phyloP scores from a whole-genome alignment of 2,888 invertebrate genomes.

The Bellardia bayeri region DNA sequence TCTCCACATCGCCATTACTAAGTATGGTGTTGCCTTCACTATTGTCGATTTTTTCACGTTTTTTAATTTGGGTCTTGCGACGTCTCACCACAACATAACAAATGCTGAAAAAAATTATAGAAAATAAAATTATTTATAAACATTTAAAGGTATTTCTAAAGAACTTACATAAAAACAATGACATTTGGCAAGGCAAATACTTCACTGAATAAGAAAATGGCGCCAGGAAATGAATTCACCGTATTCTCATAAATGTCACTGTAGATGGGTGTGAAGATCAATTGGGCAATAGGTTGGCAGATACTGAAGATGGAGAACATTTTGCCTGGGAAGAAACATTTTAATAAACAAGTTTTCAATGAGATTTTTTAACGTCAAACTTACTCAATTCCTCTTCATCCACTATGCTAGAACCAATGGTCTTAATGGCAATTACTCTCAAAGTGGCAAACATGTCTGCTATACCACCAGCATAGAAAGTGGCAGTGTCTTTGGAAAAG shows the following conservation, averaged over 20 bases:
- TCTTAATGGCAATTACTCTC: conserved; percentile 83
- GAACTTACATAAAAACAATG: conserved; percentile 82
- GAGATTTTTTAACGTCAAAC: background rate
- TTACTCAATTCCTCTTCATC: conserved; percentile 82
- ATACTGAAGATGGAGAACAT: conserved; percentile 83
- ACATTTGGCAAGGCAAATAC: conserved; percentile 82
- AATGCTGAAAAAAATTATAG: conserved; percentile 49
- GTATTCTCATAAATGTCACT: conserved; percentile 81
- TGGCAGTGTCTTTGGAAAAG: conserved; percentile 78
- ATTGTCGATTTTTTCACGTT: conserved; percentile 31
- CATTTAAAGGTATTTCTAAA: background rate
- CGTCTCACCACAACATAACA: conserved; percentile 66
- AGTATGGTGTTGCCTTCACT: background rate
- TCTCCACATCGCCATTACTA: conserved; percentile 58
- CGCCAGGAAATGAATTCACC: conserved; percentile 82
- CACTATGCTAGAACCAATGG: conserved; percentile 83
- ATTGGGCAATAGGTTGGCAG: conserved; percentile 82
- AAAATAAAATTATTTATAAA: background rate
- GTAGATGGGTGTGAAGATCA: conserved; percentile 83
- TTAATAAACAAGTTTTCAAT: background rate
- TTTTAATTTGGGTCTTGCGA: conserved; percentile 54
- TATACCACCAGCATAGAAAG: conserved; percentile 81
- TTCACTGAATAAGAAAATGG: conserved; percentile 83
- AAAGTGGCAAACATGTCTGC: conserved; percentile 83
- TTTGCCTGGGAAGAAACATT: conserved; percentile 76